Evolutionary conservation across 2,113 vertebrate genomes (phyloP), one percentile per base, ranked within the genome.

Genomic region (Choloepus hoffmanni): DNA sequence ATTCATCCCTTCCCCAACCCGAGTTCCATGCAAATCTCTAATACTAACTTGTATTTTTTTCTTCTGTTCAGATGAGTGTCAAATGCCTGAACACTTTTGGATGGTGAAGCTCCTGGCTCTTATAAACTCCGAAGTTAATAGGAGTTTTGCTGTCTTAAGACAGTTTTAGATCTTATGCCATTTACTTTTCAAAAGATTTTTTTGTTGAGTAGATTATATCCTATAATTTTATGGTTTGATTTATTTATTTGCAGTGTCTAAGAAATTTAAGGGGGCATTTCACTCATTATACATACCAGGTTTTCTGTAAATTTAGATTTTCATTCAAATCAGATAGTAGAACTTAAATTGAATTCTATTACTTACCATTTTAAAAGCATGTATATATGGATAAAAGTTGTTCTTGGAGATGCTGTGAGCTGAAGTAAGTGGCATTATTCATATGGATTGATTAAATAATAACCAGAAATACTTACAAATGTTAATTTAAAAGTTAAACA

Each of bases 71-170:
- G 91, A 88, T 97, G 89, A 97, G 84, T 96, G 96, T 97, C 92
- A 97, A 97, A 97, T 97, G 86, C 87, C 83, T 96, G 83, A 96
- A 82, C 70, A 78, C 92, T 97, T 97, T 97, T 86, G 83, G 83
- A 93, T 95, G 95, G 86, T 92, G 93, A 97, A 96, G 94, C 63
- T 97, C 72, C 89, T 93, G 93, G 50, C 84, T 96, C 89, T 88
- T 93, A 83, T 95, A 97, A 89, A 97, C 82, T 95, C 83, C 92
- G 93, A 95, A 96, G 95, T 97, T 96, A 93, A 97, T 95, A 96
- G 85, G 92, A 96, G 93, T 97, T 96, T 93, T 95, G 81, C 86
- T 96, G 60, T 90, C 65, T 89, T 94, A 72, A 96, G 89, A 96
- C n/a, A 94, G 89, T 89, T 92, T 96, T 74, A 95, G 92, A 91